phyloP scores from a whole-genome alignment of 2,113 vertebrate genomes.

The Craseonycteris thonglongyai region DNA sequence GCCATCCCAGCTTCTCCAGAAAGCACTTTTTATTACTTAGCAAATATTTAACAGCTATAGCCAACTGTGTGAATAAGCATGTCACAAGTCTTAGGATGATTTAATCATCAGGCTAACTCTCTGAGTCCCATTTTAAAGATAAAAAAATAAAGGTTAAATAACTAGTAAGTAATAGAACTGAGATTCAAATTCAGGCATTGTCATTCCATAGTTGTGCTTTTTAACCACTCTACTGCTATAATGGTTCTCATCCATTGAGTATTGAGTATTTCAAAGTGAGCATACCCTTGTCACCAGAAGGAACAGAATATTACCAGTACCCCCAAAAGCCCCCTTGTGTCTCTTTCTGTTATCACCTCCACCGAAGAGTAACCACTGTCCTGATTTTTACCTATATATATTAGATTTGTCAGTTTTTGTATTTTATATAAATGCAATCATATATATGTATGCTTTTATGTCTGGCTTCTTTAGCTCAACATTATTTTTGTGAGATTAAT shows the following conservation, averaged over 20 bases:
- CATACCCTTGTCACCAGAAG: neutral
- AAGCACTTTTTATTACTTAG: conserved; percentile 5
- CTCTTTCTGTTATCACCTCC: neutral
- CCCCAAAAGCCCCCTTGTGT: neutral
- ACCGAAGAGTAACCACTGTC: neutral
- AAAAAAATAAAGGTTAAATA: neutral
- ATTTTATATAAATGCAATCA: neutral
- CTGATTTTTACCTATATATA: neutral
- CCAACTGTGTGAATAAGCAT: neutral
- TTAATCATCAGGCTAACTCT: neutral
- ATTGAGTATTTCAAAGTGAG: neutral
- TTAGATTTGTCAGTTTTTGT: neutral
- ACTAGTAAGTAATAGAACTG: neutral
- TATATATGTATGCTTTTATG: neutral
- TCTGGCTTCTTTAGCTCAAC: neutral
- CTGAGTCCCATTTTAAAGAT: neutral
- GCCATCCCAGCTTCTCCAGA: no score
- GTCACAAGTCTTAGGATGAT: neutral
- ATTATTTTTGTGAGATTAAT: conserved; percentile 30
- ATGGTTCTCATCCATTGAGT: neutral
- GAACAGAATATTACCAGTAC: neutral
- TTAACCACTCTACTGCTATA: neutral
- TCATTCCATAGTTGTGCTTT: neutral
- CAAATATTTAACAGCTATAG: neutral
- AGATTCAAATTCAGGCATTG: neutral